Base-by-base conservation (phyloP, 2,113 vertebrate species). In the Jaculus jaculus region DNA sequence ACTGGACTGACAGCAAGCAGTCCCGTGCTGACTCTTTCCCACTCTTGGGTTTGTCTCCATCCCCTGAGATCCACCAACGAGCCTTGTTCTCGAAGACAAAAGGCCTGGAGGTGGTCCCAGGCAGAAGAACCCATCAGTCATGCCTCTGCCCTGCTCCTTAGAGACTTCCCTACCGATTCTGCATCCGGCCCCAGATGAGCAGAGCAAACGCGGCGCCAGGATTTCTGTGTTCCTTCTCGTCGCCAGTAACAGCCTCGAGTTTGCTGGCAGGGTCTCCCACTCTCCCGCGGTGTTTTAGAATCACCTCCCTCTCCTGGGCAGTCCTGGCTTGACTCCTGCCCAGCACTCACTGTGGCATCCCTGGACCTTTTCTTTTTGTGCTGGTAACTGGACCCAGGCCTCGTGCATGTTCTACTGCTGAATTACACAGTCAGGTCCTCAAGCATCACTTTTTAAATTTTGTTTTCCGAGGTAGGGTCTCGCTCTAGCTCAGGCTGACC, bases 11-110 rank as follows among this genome's bases (percentile, higher is more conserved):
- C 51, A 75, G 20, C 6, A 37, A 75, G 20, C 6, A 37, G 77
- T 60, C 74, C 20, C 37, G 4, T 73, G 54, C 26, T 3, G 28
- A 74, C 17, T 69, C 82, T 30, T 42, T 39, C 69, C 23, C 15
- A 28, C 77, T 81, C 47, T 58, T 20, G 63, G 28, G 42, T 95
- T 92, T 94, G 79, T 91, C 90, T 92, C 20, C n/a, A 90, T 91
- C 96, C 61, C 92, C 89, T 24, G 87, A 72, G 93, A 78, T 74
- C 42, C 3, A 17, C 68, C 74, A 42, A 77, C 17, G 68, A 63
- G 80, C 24, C 73, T 84, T 47, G 7, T 91, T 91, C 69, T 94
- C 91, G 20, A 39, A 71, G 77, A 96, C 90, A 96, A 95, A 97
- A 96, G 91, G 81, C 86, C 74, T 93, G 75, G 96, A 96, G 84